These are phyloP conservation scores for Leptatherina wallacei DNA, from an alignment of 2,797 vertebrate genomes.

Conservation along the genomic window DNA sequence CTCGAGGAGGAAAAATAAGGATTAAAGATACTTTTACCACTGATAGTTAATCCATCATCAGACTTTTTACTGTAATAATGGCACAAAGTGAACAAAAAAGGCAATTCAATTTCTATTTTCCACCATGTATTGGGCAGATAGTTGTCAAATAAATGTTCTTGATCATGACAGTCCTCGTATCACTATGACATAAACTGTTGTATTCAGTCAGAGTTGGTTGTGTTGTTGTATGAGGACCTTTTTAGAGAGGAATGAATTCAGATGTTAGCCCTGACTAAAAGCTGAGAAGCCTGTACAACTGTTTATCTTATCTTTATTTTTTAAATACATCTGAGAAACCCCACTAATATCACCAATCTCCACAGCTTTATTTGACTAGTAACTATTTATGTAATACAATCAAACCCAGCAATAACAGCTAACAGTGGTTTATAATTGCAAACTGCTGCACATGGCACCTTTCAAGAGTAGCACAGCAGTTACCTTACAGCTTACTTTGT, in stretches of 20 bases:
- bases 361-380: background rate
- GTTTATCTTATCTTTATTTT: background rate
- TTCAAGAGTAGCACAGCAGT: constrained; percentile 48
- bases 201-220: background rate
- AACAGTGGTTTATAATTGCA: constrained; percentile 14
- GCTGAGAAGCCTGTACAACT: background rate
- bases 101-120: background rate
- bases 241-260: background rate
- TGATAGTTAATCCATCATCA: background rate
- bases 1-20: background rate
- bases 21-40: background rate
- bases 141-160: background rate
- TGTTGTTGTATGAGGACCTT: background rate
- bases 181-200: background rate
- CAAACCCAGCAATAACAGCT: background rate
- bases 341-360: background rate
- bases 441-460: constrained; percentile 54
- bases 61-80: background rate
- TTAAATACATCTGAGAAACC: constrained; percentile 17
- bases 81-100: background rate
- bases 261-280: background rate
- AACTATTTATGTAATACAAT: background rate
- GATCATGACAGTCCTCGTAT: background rate
- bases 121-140: background rate
- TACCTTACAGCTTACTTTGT: constrained; percentile 52